Evolutionary conservation across 2,113 vertebrate genomes (phyloP), one percentile per base, ranked within the genome.

Genomic region (Phocoena sinus): DNA sequence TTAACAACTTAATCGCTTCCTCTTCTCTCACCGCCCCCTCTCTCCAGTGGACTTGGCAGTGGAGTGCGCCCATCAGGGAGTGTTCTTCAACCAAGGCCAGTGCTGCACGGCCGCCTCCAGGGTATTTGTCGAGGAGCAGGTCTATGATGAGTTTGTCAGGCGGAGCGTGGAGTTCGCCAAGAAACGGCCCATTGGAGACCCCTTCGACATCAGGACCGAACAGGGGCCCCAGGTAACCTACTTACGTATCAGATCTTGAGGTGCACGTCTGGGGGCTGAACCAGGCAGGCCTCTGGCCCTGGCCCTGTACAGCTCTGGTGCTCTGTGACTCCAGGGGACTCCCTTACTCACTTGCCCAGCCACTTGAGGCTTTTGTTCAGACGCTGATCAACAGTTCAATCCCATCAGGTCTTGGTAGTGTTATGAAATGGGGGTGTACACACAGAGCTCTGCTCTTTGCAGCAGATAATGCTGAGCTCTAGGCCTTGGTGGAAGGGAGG

Each of bases 41-140:
- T 47, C 53, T 60, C 23, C 98, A 99, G 99, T 99, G 99, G 99
- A 99, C 97, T 98, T 99, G 98, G 99, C 99, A 2, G 99, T 99
- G 95, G 99, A 99, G 96, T 99, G 99, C 83, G 99, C 99, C 91
- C 99, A 99, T 94, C 99, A 99, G 97, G 99, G 99, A 1, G 99
- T 99, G 23, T 99, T 99, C 98, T 99, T 99, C 97, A 99, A 99
- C 97, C 99, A 99, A 98, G 99, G 99, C 90, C 99, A 99, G 97
- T 99, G 99, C 98, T 99, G 99, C 98, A 99, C 99, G 0, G 99
- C 99, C 0, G 99, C 99, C 33, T 99, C 99, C 0, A 98, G 99
- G 0, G 98, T 99, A 63, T 99, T 99, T 23, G 99, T 99, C 98
- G 99, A 99, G 93, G 99, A 99, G 94, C 98, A 98, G 71, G 97